A percentile compares a stretch with the other conserved stretches of the same genome.
phyloP scores from a whole-genome alignment of 2,888 invertebrate genomes.

The Phaonia tiefii region DNA sequence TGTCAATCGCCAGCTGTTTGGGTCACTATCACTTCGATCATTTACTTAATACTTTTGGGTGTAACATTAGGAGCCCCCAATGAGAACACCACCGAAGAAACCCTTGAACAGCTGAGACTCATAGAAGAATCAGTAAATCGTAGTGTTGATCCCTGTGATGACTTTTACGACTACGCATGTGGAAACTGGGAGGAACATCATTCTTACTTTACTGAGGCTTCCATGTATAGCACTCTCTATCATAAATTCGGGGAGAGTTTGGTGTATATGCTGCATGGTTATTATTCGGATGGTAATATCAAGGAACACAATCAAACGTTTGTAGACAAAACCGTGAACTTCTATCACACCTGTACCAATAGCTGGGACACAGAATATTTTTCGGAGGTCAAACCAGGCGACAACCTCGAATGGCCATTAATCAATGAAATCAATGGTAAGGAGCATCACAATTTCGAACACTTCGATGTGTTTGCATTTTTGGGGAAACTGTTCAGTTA shows the following conservation, averaged over 20 bases:
- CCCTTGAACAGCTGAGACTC: conserved; percentile 50
- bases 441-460: conserved; percentile 52
- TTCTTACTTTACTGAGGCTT: too few relatives aligned
- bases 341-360: conserved; percentile 70
- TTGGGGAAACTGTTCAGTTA: conserved; percentile 72
- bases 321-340: conserved; percentile 68
- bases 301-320: too few relatives aligned
- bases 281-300: too few relatives aligned
- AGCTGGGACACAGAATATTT: conserved; percentile 72
- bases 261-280: too few relatives aligned
- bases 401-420: conserved; percentile 71
- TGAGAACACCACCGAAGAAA: too few relatives aligned
- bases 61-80: too few relatives aligned
- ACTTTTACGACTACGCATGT: conserved; percentile 75
- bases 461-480: conserved; percentile 70
- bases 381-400: conserved; percentile 70
- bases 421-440: conserved; percentile 18
- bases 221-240: too few relatives aligned
- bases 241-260: too few relatives aligned
- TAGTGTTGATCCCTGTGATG: conserved; percentile 69
- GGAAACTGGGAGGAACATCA: conserved; percentile 70
- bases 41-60: too few relatives aligned
- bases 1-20: too few relatives aligned
- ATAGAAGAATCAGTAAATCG: conserved; percentile 69
- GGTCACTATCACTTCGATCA: too few relatives aligned